phyloP scores from a whole-genome alignment of 2,113 vertebrate genomes.

The Crocuta crocuta region DNA sequence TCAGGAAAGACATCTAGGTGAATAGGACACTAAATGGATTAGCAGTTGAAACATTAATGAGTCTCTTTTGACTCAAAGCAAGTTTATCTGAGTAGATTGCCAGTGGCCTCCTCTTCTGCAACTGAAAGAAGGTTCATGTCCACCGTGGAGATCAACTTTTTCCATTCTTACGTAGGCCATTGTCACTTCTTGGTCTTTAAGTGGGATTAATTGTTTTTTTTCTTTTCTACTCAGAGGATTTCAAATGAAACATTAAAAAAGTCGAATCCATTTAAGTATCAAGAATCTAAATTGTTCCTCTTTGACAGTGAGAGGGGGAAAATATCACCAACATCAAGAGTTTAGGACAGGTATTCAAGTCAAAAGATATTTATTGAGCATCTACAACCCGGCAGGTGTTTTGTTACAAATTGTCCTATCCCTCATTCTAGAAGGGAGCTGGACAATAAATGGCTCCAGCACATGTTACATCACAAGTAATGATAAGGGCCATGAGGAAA shows the following conservation, averaged over 20 bases:
- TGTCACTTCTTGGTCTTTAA: conserved; percentile 61
- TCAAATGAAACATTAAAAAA: conserved; percentile 2
- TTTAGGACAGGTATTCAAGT: not conserved
- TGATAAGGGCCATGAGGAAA: not conserved
- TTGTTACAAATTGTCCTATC: not conserved
- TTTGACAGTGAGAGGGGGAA: not conserved
- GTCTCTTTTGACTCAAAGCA: conserved; percentile 40
- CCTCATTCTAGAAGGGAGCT: not conserved
- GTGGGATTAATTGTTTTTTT: not conserved
- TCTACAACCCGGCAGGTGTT: not conserved
- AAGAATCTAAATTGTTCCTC: conserved; percentile 6
- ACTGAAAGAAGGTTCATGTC: not conserved
- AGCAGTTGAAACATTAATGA: conserved; percentile 40
- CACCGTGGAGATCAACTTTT: not conserved
- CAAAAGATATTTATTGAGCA: not conserved
- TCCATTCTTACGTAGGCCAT: not conserved
- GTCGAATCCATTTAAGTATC: not conserved
- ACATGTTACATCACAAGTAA: not conserved
- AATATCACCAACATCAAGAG: not conserved
- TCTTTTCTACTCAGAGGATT: not conserved
- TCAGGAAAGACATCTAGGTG: not conserved
- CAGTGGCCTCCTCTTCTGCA: not conserved
- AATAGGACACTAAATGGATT: conserved; percentile 51
- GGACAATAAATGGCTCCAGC: not conserved
- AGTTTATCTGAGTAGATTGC: conserved; percentile 40